These are phyloP conservation scores for Asobara japonica DNA, from an alignment of 1,140 invertebrate genomes.

Conservation along the genomic window DNA sequence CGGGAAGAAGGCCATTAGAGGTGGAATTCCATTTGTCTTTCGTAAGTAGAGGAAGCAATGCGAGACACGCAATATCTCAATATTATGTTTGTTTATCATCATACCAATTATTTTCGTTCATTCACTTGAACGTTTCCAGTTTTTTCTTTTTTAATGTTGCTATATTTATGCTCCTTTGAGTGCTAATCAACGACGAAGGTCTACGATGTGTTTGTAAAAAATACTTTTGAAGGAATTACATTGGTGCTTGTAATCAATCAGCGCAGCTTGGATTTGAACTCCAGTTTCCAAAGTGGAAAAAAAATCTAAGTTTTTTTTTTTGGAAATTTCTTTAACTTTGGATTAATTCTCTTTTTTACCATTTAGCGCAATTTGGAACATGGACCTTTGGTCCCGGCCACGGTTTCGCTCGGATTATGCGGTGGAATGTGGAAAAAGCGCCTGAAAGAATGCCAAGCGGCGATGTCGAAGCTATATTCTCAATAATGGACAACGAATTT, in stretches of 20 bases:
- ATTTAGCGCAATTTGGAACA: constrained; percentile 90
- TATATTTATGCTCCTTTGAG: too few species aligned
- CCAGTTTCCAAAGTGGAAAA: too few species aligned
- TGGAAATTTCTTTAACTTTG: too few species aligned
- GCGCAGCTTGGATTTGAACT: too few species aligned
- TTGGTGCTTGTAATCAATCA: too few species aligned
- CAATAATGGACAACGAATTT: constrained; percentile 90
- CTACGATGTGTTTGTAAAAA: too few species aligned
- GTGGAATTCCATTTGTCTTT: constrained; percentile 95
- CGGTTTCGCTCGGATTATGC: constrained; percentile 90
- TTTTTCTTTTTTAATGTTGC: background rate
- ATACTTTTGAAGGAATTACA: too few species aligned
- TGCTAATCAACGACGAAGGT: too few species aligned
- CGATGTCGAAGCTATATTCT: constrained; percentile 91
- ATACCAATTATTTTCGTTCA: background rate
- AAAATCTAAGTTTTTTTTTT: too few species aligned
- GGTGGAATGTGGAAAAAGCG: constrained; percentile 89
- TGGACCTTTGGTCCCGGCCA: constrained; percentile 94
- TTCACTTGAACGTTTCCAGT: background rate
- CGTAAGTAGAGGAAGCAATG: constrained; percentile 77
- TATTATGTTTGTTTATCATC: constrained; percentile 21
- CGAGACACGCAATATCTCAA: constrained; percentile 29
- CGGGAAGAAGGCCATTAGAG: constrained; percentile 93
- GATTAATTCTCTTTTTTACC: constrained; percentile 33
- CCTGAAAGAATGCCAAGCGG: constrained; percentile 87